Percentiles rank a stretch among this genome's conserved stretches.
phyloP scores from a whole-genome alignment of 2,797 vertebrate genomes.

The Carduelis carduelis region DNA sequence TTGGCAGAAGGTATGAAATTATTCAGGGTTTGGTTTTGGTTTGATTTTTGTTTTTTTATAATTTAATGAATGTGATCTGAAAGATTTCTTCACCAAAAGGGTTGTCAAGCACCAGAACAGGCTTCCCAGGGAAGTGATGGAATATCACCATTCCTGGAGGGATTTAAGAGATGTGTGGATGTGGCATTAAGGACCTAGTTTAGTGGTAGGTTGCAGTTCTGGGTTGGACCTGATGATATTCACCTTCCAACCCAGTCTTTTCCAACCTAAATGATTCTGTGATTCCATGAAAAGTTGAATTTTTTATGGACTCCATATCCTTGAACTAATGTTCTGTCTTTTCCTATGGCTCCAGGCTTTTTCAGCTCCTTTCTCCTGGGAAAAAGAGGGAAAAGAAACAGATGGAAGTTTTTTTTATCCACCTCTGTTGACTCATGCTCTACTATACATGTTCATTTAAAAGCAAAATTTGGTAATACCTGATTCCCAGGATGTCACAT shows the following conservation, averaged over 20 bases:
- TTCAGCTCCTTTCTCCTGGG: neutral
- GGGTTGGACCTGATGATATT: neutral
- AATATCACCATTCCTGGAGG: neutral
- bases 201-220: neutral
- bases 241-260: neutral
- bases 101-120: neutral
- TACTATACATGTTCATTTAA: neutral
- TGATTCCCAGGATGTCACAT: neutral
- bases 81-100: neutral
- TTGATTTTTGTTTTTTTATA: neutral
- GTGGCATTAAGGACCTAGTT: neutral
- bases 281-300: neutral
- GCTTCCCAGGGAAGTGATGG: neutral
- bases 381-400: neutral
- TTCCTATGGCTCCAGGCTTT: neutral
- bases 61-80: neutral
- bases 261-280: neutral
- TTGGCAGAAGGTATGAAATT: neutral
- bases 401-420: neutral
- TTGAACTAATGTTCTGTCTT: neutral
- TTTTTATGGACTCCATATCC: neutral
- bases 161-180: fast-evolving
- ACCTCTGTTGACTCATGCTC: neutral
- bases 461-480: neutral
- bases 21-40: neutral